Conservation (phyloP, 2,113 vertebrate genomes). For the Fulica atra region DNA sequence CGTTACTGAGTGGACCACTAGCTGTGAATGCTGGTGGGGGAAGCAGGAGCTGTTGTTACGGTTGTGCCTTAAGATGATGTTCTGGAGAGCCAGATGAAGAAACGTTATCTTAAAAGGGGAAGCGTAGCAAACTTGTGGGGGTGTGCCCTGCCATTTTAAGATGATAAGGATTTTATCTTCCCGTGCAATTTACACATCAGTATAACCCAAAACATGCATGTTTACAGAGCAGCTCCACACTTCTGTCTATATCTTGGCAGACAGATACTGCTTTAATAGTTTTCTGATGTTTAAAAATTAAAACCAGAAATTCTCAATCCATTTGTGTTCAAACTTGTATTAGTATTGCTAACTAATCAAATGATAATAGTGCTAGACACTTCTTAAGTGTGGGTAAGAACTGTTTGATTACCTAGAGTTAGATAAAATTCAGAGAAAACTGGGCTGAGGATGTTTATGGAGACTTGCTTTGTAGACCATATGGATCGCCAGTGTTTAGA, state of each 20-base stretch:
- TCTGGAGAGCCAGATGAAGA: neutral
- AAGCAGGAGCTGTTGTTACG: neutral
- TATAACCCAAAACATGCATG: neutral
- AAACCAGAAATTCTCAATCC: neutral
- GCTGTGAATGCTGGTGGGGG: neutral
- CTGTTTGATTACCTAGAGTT: neutral
- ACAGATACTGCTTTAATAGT: neutral
- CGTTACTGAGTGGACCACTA: neutral
- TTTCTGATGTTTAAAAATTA: neutral
- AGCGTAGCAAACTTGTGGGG: neutral
- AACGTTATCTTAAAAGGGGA: neutral
- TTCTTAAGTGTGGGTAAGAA: neutral
- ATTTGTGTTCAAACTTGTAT: neutral
- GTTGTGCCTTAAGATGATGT: neutral
- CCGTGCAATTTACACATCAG: neutral
- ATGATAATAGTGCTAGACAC: neutral
- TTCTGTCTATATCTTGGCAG: neutral
- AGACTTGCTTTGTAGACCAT: neutral
- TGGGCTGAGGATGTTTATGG: neutral
- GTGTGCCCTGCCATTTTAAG: neutral
- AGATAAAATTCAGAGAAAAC: neutral
- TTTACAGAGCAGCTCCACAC: neutral
- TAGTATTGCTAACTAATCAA: neutral
- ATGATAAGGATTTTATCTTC: neutral
- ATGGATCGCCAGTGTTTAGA: neutral